Evolutionary conservation across 2,797 vertebrate genomes (phyloP), one percentile per base, ranked within the genome.

Genomic region (Lepilemur ruficaudatus): DNA sequence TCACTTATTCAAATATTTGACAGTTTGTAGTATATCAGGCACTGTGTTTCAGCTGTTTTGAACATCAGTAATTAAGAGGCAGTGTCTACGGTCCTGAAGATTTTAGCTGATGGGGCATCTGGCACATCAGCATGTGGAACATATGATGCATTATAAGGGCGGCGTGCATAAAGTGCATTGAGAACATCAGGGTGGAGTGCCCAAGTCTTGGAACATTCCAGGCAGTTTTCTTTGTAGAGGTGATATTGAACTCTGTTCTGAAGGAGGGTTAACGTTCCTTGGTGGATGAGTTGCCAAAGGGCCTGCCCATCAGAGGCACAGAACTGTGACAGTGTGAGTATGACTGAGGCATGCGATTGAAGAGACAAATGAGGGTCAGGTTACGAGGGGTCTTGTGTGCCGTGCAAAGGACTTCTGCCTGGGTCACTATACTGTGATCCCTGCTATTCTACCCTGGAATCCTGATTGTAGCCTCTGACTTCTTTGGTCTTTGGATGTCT

Each of bases 1-100:
- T 93, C 25, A 76, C 85, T 89, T 91, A 69, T 25, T 84, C 20
- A 84, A 52, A 59, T 85, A 76, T 85, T 76, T 93, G 59, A 76
- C n/a, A 78, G 55, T 30, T 91, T 93, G 32, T 57, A 22, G 13
- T 63, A 20, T 52, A 35, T n/a, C 20, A 67, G 14, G 10, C 65
- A 41, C 25, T 70, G 23, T 72, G 73, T 73, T 70, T 28, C 82
- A 50, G 25, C 5, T 82, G 18, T 65, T 82, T 89, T 41, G 7
- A 76, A 63, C 63, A 83, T 50, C 43, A 82, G 0, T 81, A 23
- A 81, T 63, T 81, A 78, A 82, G 78, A 95, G 35, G 48, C 30
- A 86, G 38, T 18, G n/a, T 6, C 69, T 72, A 12, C 25, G 15
- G 1, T 93, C 30, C 46, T 20, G 30, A 67, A 69, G 23, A 75